Evolutionary conservation across 2,113 vertebrate genomes (phyloP).

Genomic region (Melanocharis versteri): DNA sequence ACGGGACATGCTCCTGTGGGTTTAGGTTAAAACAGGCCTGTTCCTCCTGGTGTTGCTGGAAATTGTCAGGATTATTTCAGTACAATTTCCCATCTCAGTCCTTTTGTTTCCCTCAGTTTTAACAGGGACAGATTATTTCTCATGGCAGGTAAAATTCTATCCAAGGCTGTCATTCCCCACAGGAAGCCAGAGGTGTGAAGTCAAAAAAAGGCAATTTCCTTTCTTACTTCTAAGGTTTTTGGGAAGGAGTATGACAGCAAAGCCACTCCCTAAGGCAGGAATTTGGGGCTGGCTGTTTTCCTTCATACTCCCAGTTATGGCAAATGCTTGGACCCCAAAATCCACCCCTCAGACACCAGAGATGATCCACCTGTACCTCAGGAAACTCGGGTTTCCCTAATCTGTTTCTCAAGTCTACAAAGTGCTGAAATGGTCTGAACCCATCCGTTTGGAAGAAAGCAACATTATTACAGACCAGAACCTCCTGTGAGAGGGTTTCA

Average conservation of each 20-base stretch:
- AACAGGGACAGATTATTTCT: not conserved
- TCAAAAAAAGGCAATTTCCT: not conserved
- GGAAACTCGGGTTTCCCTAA: not conserved
- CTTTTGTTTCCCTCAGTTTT: not conserved
- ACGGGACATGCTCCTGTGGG: not conserved
- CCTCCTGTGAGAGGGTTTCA: not conserved
- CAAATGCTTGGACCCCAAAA: not conserved
- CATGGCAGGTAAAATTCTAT: not conserved
- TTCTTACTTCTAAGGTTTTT: not conserved
- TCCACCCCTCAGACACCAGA: not conserved
- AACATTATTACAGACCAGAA: not conserved
- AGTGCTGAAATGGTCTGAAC: not conserved
- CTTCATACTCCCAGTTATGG: not conserved
- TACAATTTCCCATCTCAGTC: too few species aligned
- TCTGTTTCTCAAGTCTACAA: not conserved
- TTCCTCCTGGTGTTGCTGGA: not conserved
- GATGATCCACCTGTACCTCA: not conserved
- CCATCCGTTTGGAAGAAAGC: not conserved
- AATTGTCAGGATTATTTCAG: not conserved
- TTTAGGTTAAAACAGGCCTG: not conserved
- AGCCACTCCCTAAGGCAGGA: not conserved
- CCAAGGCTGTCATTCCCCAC: not conserved
- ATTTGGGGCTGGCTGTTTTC: not conserved
- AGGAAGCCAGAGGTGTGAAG: not conserved
- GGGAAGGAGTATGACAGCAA: not conserved